Evolutionary conservation across 2,888 invertebrate genomes (phyloP), one percentile per base, ranked within the genome.

Genomic region (Volucella bombylans): DNA sequence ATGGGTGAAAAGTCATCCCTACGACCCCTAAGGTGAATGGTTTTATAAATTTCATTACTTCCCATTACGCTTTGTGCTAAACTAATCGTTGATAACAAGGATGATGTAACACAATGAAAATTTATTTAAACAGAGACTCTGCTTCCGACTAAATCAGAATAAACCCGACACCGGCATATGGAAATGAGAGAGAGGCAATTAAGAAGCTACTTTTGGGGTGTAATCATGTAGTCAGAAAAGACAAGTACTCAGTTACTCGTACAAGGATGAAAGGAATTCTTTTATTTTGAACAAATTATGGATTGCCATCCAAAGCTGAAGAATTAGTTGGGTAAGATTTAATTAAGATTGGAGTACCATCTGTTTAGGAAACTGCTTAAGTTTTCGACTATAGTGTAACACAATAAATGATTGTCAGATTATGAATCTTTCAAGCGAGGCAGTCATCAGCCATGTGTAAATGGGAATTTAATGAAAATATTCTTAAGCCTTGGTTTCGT

Each of bases 11-110:
- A 52, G 45, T 39, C 14, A 31, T 43, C 31, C 18, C 38, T 1
- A 31, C 10, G 69, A 15, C 38, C 54, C 23, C 8, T 45, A 45
- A 55, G 73, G 61, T 69, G 41, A 64, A 62, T 39, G 54, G 64
- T 50, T 65, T 72, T 65, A 54, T 67, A 72, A 65, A 72, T 72
- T 79, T 72, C 57, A 79, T 79, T 78, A 69, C 65, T 50, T 78
- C 50, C 38, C 41, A 62, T 64, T 65, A 49, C 39, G 52, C 52
- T 50, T 71, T 72, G 64, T 72, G 57, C 59, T 64, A 14, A 72
- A 59, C 72, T 79, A 79, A 79, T 72, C 52, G 72, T 59, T 67
- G 79, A 79, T 79, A 79, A 65, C 57, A 50, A 57, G 64, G 31
- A 57, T 65, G 65, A 72, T 79, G 72, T 59, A 54, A 57, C 31